Evolutionary conservation across 1,140 invertebrate species (phyloP).

Genomic region (Whitmania pigra): DNA sequence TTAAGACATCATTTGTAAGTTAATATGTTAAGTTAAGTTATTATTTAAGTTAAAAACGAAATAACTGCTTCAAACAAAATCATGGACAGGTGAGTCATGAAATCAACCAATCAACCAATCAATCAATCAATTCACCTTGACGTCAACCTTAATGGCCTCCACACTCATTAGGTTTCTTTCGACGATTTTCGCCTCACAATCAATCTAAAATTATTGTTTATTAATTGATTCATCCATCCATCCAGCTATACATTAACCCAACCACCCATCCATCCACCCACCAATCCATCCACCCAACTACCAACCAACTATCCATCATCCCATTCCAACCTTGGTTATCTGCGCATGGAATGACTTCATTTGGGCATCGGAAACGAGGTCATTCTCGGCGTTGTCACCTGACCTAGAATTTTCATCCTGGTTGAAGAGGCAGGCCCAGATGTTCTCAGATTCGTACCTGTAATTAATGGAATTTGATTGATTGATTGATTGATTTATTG

Average conservation of each 20-base stretch:
- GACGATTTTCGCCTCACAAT: slow-evolving; percentile 10
- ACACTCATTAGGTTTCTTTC: slow-evolving; percentile 1
- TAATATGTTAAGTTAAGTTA: too few species aligned
- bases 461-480: too few species aligned
- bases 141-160: slow-evolving; percentile 4
- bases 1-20: too few species aligned
- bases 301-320: too few species aligned
- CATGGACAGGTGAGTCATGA: too few species aligned
- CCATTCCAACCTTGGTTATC: neutral
- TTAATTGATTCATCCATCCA: too few species aligned
- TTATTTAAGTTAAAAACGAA: neutral
- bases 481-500: too few species aligned
- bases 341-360: neutral
- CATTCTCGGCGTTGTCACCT: neutral
- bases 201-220: neutral
- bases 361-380: neutral
- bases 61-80: neutral
- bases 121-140: neutral
- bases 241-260: too few species aligned
- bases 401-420: neutral
- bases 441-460: slow-evolving; percentile 7
- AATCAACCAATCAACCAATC: neutral
- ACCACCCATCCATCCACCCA: too few species aligned
- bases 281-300: too few species aligned
- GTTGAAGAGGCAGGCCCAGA: slow-evolving; percentile 11